A percentile compares a stretch with the other conserved stretches of the same genome.
Evolutionary conservation across 2,888 invertebrate genomes (phyloP).

Genomic region (Rhyacophila evoluta): DNA sequence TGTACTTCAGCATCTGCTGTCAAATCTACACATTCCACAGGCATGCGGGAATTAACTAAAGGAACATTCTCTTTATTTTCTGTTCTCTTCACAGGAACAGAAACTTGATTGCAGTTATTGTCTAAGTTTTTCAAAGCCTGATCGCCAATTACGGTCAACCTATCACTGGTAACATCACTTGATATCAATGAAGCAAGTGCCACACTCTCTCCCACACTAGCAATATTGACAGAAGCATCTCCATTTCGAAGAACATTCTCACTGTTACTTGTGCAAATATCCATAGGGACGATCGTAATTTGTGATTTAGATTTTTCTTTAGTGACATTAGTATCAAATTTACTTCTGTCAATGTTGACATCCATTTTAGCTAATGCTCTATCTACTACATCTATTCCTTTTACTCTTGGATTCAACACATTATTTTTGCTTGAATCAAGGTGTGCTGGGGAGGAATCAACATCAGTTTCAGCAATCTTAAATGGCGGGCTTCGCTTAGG

Average conservation of each 20-base stretch:
- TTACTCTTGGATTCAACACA: constrained; percentile 31
- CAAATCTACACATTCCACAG: neutral
- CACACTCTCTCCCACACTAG: constrained; percentile 59
- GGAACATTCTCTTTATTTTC: neutral
- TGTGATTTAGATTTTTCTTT: constrained; percentile 26
- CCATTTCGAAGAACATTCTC: constrained; percentile 28
- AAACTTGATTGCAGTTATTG: constrained; percentile 42
- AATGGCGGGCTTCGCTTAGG: constrained; percentile 66
- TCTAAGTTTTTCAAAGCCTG: constrained; percentile 31
- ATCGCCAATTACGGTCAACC: constrained; percentile 12
- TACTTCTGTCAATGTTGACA: constrained; percentile 11
- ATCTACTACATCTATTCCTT: constrained; percentile 49
- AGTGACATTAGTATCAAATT: neutral
- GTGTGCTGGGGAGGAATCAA: constrained; percentile 31
- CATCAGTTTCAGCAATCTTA: constrained; percentile 37
- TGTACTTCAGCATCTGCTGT: neutral
- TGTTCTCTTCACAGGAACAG: neutral
- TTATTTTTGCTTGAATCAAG: constrained; percentile 34
- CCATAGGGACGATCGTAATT: constrained; percentile 45
- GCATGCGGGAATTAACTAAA: neutral
- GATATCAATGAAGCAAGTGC: constrained; percentile 59
- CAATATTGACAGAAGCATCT: neutral
- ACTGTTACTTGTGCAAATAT: constrained; percentile 23
- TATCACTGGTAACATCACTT: constrained; percentile 56
- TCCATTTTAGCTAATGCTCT: constrained; percentile 26